Conservation (phyloP, 2,888 invertebrate species). For the Drosophila fungiperda region DNA sequence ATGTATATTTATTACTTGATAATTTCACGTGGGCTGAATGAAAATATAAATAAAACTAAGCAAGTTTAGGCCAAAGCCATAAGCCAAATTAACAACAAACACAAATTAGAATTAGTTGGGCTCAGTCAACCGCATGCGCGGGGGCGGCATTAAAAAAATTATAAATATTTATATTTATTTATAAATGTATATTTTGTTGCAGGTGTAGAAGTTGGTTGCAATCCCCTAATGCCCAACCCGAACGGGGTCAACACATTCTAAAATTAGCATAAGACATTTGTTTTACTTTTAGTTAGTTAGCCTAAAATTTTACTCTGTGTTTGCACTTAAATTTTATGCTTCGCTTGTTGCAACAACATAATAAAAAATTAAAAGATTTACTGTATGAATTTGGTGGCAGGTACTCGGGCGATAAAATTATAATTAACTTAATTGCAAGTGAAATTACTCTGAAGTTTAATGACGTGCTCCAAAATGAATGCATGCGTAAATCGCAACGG, state of each 20-base stretch:
- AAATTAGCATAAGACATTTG: slow-evolving; percentile 51
- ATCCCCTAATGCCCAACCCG: neutral
- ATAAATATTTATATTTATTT: slow-evolving; percentile 73
- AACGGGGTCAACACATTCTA: slow-evolving; percentile 20
- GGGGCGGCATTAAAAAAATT: slow-evolving; percentile 46
- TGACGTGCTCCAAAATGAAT: slow-evolving; percentile 55
- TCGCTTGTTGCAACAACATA: slow-evolving; percentile 34
- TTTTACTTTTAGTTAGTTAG: slow-evolving; percentile 9
- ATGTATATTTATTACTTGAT: slow-evolving; percentile 5
- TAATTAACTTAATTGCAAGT: slow-evolving; percentile 77
- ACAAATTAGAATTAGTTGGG: slow-evolving; percentile 37
- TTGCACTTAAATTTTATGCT: slow-evolving; percentile 55
- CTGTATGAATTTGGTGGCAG: slow-evolving; percentile 43
- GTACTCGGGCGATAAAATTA: slow-evolving; percentile 68
- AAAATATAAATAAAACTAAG: slow-evolving; percentile 20
- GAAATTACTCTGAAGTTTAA: slow-evolving; percentile 73
- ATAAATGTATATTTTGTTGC: slow-evolving; percentile 42
- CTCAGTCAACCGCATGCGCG: slow-evolving; percentile 36
- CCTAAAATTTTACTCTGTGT: slow-evolving; percentile 5
- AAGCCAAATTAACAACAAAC: slow-evolving; percentile 52
- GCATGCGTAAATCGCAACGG: slow-evolving; percentile 39
- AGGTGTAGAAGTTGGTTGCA: slow-evolving; percentile 60
- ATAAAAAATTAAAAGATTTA: slow-evolving; percentile 21
- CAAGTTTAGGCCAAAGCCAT: slow-evolving; percentile 23
- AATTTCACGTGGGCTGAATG: slow-evolving; percentile 52